These are phyloP conservation scores for Pteronura brasiliensis DNA, from an alignment of 2,113 vertebrate genomes.

Conservation along the genomic window DNA sequence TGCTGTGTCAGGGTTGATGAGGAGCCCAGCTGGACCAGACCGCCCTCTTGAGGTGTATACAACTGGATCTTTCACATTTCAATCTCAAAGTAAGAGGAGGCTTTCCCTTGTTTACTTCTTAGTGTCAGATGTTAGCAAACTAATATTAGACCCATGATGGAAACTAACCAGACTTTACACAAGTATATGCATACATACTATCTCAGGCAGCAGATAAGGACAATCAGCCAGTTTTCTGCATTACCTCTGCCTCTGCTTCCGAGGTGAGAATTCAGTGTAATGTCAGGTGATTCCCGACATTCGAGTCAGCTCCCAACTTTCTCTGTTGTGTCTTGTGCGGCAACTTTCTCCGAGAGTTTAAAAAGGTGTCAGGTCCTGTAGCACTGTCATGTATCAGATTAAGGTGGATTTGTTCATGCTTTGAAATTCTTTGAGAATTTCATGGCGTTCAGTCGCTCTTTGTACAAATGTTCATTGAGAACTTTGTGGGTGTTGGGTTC, in stretches of 20 bases:
- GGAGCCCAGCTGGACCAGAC: not conserved
- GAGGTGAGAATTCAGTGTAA: not conserved
- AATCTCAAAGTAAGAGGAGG: not conserved
- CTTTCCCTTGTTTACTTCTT: constrained; percentile 21
- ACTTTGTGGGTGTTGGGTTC: not conserved
- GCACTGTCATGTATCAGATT: not conserved
- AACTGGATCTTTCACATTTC: not conserved
- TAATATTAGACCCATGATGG: not conserved
- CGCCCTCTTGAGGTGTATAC: not conserved
- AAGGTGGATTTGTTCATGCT: not conserved
- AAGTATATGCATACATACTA: not conserved
- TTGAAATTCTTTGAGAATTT: constrained; percentile 13
- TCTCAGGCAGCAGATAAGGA: not conserved
- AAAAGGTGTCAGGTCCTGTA: not conserved
- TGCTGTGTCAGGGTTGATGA: not conserved
- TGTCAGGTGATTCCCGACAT: not conserved
- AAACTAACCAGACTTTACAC: constrained; percentile 18
- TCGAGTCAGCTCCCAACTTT: not conserved
- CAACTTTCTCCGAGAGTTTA: not conserved
- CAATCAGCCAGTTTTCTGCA: not conserved
- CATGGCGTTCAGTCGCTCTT: not conserved
- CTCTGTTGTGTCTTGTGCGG: not conserved
- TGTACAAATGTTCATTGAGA: not conserved
- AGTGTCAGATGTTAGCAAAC: constrained; percentile 16
- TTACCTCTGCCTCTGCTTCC: not conserved